Base-by-base conservation (phyloP, 92 coral and sea anemone species). In the Phymanthus crucifer region DNA sequence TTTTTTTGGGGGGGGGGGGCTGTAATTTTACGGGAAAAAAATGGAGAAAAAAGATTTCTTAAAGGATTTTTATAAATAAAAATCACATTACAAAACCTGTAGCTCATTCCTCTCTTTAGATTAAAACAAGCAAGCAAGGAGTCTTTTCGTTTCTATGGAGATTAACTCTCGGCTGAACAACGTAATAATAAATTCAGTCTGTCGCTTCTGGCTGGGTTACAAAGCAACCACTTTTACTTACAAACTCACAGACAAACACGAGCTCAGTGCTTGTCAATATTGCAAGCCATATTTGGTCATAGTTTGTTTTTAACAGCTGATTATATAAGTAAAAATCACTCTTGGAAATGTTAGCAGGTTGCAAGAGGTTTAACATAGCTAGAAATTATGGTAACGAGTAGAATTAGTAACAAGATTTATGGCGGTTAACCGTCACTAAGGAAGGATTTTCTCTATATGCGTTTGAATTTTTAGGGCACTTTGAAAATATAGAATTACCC, bases 281-380 rank as follows among this genome's bases (percentile, higher is more conserved):
- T 52, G 24, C 46, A 57, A 40, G 21, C 83, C 83, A 79, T 79
- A 79, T 79, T 68, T 79, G 83, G 83, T 48, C 26, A 48, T 50
- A 26, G 17, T 27, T 67, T 79, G 68, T 70, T 79, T 43, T 67
- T 26, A 70, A 71, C 83, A 67, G 83, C 83, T 79, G 74, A 67
- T 78, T 65, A 6, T 54, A 29, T 4, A 10, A 64, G 40, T 78
- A 32, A 40, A 66, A 36, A 35, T 45, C 27, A 31, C 37, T 36
- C 73, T 31, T 40, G 73, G 72, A 32, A 31, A 31, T 64, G 73
- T 32, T 65, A 79, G 48, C 66, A 70, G 83, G 75, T 69, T 43
- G 45, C 33, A 36, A 40, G 68, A 50, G 67, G 46, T 61, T 61
- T 27, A 69, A 37, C 31, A 32, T 78, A 4, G 67, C 69, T 43